Evolutionary conservation across 1,140 invertebrate genomes (phyloP).

Genomic region (Diachasma alloeum): DNA sequence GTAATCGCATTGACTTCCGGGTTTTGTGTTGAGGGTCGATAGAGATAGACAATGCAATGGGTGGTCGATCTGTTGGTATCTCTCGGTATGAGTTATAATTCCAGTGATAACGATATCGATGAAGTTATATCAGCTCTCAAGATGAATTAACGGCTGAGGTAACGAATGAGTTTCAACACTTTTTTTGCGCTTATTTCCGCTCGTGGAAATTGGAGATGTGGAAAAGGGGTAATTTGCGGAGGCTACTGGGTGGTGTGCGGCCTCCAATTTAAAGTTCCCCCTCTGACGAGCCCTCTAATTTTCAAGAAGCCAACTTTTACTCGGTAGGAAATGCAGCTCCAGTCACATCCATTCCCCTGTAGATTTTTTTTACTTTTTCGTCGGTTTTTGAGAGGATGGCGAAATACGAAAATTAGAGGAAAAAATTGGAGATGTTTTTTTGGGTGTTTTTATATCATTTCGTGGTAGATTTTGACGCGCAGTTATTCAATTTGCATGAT

Average conservation of each 20-base stretch:
- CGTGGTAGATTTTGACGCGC: no score
- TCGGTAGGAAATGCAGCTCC: not conserved
- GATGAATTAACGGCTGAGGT: not conserved
- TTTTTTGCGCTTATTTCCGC: not conserved
- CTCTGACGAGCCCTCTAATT: not conserved
- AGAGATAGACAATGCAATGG: not conserved
- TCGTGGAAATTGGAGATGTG: no score
- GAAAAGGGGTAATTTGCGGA: not conserved
- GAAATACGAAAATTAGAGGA: no score
- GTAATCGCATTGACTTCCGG: constrained; percentile 8
- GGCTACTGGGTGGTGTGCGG: not conserved
- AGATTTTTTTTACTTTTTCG: not conserved
- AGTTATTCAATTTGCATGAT: no score
- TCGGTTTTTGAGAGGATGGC: not conserved
- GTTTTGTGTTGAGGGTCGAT: not conserved
- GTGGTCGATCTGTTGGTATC: not conserved
- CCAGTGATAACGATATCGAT: not conserved
- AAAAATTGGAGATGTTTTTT: no score
- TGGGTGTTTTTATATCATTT: no score
- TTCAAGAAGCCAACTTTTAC: constrained; percentile 8
- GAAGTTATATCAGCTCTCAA: not conserved
- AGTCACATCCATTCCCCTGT: not conserved
- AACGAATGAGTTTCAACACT: not conserved
- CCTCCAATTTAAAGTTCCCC: constrained; percentile 5
- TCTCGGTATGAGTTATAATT: not conserved